phyloP scores from a whole-genome alignment of 2,113 vertebrate species.

The Chlorocebus sabaeus region DNA sequence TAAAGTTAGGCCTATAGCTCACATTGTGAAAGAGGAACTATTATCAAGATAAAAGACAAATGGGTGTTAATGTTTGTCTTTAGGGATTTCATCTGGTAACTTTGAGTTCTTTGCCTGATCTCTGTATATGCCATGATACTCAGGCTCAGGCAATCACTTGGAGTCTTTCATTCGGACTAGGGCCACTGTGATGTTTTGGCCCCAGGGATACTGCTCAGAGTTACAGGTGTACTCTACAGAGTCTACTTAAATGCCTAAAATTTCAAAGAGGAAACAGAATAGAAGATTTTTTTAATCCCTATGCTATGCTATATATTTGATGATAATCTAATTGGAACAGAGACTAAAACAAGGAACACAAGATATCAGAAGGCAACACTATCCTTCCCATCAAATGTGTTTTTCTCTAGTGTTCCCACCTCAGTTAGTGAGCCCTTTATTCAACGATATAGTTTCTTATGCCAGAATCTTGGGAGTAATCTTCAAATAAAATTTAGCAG shows the following conservation, averaged over 20 bases:
- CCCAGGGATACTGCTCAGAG: too few species aligned
- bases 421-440: background rate
- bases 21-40: background rate
- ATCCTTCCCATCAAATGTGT: background rate
- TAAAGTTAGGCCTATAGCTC: background rate
- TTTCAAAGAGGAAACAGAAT: background rate
- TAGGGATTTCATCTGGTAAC: background rate
- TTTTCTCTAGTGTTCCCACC: background rate
- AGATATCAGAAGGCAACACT: background rate
- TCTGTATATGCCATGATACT: background rate
- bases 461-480: background rate
- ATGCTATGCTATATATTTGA: background rate
- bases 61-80: background rate
- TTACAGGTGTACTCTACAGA: background rate
- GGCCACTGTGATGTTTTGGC: background rate
- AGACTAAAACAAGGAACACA: background rate
- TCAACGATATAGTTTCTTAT: background rate
- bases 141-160: background rate
- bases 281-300: background rate
- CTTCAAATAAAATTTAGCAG: background rate
- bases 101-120: background rate
- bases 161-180: background rate
- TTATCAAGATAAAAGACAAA: background rate
- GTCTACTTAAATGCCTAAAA: background rate
- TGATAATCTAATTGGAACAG: background rate